A percentile compares a stretch with the other conserved stretches of the same genome.
Evolutionary conservation across 1,140 invertebrate genomes (phyloP).

Genomic region (Microplitis demolitor): DNA sequence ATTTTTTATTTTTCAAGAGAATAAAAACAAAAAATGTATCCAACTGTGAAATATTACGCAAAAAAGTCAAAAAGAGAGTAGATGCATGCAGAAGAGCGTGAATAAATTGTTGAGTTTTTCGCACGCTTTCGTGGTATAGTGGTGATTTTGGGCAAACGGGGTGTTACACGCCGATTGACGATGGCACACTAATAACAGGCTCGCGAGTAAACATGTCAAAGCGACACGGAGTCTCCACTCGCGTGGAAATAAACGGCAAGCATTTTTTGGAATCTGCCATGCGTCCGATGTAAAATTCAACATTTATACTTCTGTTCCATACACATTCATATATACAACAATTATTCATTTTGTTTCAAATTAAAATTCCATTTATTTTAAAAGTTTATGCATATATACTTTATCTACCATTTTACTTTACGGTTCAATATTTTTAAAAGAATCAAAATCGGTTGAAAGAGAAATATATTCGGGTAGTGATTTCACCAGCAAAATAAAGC

Average conservation of each 20-base stretch:
- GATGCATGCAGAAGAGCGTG: background rate
- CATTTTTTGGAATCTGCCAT: constrained; percentile 1
- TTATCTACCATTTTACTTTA: background rate
- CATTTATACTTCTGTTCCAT: background rate
- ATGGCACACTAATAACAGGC: constrained; percentile 14
- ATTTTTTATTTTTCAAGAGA: background rate
- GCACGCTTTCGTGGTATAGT: background rate
- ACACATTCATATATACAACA: background rate
- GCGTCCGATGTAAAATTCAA: background rate
- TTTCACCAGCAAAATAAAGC: background rate
- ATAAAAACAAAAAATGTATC: background rate
- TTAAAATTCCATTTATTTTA: background rate
- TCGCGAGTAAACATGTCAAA: constrained; percentile 14
- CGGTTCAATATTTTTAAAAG: too few species aligned
- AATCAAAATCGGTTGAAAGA: too few species aligned
- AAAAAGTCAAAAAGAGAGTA: too few species aligned
- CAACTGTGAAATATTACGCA: constrained; percentile 3
- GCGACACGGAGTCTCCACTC: background rate
- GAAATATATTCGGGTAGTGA: too few species aligned
- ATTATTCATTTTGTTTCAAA: background rate
- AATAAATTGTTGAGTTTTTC: constrained; percentile 13
- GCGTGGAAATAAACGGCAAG: constrained; percentile 4
- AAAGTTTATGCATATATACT: background rate
- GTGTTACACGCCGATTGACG: constrained; percentile 12
- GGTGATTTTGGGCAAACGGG: constrained; percentile 1